phyloP scores from a whole-genome alignment of 2,113 vertebrate species.

The Malurus cyaneus region DNA sequence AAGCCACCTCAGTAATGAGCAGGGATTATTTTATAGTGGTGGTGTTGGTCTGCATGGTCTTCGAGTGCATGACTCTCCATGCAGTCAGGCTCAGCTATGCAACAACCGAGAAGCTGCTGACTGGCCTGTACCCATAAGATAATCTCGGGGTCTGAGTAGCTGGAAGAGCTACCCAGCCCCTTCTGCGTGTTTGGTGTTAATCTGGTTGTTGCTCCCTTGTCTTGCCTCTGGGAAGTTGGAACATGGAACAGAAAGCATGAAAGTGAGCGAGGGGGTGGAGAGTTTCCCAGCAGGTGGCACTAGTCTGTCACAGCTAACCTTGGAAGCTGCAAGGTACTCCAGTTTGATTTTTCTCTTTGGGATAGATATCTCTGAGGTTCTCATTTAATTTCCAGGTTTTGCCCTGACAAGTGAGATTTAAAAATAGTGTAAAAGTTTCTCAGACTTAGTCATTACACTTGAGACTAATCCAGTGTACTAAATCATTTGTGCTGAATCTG shows the following conservation, averaged over 20 bases:
- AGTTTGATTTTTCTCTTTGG: not conserved
- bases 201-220: not conserved
- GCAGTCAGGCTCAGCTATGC: not conserved
- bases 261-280: not conserved
- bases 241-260: not conserved
- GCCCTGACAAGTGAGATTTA: conserved; percentile 51
- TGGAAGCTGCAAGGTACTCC: not conserved
- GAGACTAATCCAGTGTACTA: conserved; percentile 32
- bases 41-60: not conserved
- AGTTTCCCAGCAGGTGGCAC: conserved; percentile 53
- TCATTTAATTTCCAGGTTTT: conserved; percentile 30
- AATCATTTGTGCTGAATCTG: conserved; percentile 38
- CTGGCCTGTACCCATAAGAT: not conserved
- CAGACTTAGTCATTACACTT: conserved; percentile 44
- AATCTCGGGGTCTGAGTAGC: not conserved
- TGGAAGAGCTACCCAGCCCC: not conserved
- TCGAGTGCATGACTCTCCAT: not conserved
- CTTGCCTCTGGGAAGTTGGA: not conserved
- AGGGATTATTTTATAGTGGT: not conserved
- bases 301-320: not conserved
- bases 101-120: not conserved
- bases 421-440: conserved; percentile 42
- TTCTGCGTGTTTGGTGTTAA: not conserved
- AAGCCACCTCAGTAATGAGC: not conserved
- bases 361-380: not conserved